phyloP scores from a whole-genome alignment of 92 coral and sea anemone species.

The Plumapathes pennacea region DNA sequence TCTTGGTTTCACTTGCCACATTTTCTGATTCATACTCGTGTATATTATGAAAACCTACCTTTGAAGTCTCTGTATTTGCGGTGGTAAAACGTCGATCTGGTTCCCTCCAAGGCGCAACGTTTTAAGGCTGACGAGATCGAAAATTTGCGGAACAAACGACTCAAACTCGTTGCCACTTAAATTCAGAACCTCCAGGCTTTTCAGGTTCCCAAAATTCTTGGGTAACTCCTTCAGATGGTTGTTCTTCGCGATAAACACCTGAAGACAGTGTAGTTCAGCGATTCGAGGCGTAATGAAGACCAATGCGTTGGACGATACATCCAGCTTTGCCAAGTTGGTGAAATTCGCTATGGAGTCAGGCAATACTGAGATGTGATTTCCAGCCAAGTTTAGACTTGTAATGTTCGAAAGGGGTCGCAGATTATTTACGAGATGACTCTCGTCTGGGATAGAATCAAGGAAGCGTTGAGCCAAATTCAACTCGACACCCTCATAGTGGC shows the following conservation, averaged over 20 bases:
- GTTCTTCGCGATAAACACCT: constrained; percentile 63
- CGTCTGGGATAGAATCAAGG: constrained; percentile 70
- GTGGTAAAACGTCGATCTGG: constrained; percentile 75
- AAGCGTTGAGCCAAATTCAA: constrained; percentile 72
- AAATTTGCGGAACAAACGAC: constrained; percentile 64
- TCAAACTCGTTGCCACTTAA: constrained; percentile 82
- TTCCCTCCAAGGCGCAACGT: constrained; percentile 80
- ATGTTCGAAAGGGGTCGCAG: constrained; percentile 45
- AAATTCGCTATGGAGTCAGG: constrained; percentile 78
- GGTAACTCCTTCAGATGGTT: constrained; percentile 85
- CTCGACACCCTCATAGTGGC: constrained; percentile 22
- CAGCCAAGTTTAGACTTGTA: constrained; percentile 67
- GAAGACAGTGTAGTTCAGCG: constrained; percentile 69
- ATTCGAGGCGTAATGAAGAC: constrained; percentile 67
- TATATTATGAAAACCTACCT: no score
- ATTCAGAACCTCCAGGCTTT: constrained; percentile 69
- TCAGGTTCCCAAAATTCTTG: constrained; percentile 62
- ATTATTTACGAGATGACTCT: constrained; percentile 63
- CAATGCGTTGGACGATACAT: constrained; percentile 81
- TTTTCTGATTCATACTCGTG: no score
- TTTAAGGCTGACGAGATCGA: constrained; percentile 59
- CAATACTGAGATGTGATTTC: constrained; percentile 76
- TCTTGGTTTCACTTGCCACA: no score
- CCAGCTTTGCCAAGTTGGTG: constrained; percentile 70
- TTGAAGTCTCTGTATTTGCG: constrained; percentile 67